Evolutionary conservation across 2,113 vertebrate genomes (phyloP).

Genomic region (Phrynocephalus versicolor): DNA sequence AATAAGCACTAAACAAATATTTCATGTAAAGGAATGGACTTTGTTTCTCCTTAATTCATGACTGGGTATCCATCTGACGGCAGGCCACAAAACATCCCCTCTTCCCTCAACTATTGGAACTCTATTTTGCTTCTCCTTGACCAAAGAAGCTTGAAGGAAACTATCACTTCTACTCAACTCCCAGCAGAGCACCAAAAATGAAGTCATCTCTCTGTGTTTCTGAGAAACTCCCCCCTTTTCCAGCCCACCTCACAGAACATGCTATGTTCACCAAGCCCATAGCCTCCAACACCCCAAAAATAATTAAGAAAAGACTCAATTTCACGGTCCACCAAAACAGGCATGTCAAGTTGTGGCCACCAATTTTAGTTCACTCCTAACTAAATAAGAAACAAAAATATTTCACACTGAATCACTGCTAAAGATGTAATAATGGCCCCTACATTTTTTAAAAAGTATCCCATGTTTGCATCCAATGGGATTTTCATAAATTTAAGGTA

Average conservation of each 20-base stretch:
- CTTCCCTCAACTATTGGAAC: no score
- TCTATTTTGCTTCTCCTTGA: background rate
- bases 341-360: background rate
- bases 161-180: background rate
- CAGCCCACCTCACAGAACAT: no score
- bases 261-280: background rate
- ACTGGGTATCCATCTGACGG: background rate
- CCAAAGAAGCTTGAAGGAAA: background rate
- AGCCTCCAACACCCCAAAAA: background rate
- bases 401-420: background rate
- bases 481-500: no score
- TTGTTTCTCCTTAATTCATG: no score
- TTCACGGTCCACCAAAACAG: no score
- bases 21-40: no score
- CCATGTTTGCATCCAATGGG: background rate
- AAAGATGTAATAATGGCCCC: background rate
- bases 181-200: background rate
- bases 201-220: no score
- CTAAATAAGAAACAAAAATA: background rate
- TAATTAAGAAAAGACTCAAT: background rate
- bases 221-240: no score
- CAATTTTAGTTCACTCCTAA: background rate
- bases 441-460: background rate
- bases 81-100: background rate
- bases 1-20: no score